Evolutionary conservation across 23 tunicate genomes (phyloP).

Genomic region (Trididemnum clinides): DNA sequence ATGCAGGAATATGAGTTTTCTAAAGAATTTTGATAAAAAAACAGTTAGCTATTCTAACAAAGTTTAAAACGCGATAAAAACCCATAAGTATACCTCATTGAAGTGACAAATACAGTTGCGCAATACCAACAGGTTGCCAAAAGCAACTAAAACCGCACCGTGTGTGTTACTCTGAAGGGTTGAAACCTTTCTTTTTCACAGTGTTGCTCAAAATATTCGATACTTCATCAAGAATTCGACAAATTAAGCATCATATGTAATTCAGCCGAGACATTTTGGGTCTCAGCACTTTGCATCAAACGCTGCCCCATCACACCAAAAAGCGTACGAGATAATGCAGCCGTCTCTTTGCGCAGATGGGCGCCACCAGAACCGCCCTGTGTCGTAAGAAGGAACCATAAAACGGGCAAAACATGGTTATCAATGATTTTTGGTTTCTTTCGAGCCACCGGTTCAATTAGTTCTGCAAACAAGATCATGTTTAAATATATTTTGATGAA

Average conservation of each 20-base stretch:
- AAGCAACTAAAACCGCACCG: too few species aligned
- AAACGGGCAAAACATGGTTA: slow-evolving; percentile 64
- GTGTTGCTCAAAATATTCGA: background rate
- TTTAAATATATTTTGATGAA: too few species aligned
- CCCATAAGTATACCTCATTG: too few species aligned
- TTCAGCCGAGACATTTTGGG: slow-evolving; percentile 17
- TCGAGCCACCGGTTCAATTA: slow-evolving; percentile 12
- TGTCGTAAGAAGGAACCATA: slow-evolving; percentile 54
- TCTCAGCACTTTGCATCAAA: slow-evolving; percentile 61
- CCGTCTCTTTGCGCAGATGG: slow-evolving; percentile 45
- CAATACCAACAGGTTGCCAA: too few species aligned
- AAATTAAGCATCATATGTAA: slow-evolving; percentile 2
- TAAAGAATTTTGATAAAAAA: too few species aligned
- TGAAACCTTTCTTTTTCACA: too few species aligned
- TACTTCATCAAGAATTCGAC: too few species aligned
- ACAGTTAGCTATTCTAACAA: too few species aligned
- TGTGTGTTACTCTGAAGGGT: too few species aligned
- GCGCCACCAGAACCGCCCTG: background rate
- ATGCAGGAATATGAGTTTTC: too few species aligned
- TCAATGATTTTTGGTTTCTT: slow-evolving; percentile 55
- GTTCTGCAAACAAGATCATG: slow-evolving; percentile 28
- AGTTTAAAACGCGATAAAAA: too few species aligned
- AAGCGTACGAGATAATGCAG: slow-evolving; percentile 46
- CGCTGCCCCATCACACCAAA: slow-evolving; percentile 33
- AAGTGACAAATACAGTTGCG: too few species aligned